These are phyloP conservation scores for Neopipo cinnamomea DNA, from an alignment of 2,113 vertebrate species.

Conservation along the genomic window DNA sequence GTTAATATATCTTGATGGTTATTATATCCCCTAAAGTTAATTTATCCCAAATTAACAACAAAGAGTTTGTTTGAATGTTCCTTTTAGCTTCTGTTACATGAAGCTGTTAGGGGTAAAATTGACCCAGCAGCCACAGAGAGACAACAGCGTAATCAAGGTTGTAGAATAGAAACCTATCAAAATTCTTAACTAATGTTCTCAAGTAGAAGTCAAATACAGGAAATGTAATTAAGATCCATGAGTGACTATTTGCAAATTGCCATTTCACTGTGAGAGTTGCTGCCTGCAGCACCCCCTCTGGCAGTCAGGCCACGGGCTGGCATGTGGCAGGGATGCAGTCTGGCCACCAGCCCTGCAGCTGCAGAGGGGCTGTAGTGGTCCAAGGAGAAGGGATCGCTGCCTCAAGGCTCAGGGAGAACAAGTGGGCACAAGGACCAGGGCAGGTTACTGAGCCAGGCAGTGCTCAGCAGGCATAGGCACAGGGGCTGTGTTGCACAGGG, in stretches of 20 bases:
- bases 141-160: background rate
- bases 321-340: background rate
- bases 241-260: background rate
- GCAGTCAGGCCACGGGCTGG: background rate
- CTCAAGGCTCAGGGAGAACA: background rate
- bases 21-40: background rate
- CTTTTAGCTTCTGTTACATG: background rate
- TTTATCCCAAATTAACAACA: background rate
- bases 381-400: background rate
- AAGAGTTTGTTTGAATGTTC: background rate
- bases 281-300: background rate
- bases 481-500: background rate
- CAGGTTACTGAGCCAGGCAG: background rate
- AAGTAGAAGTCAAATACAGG: background rate
- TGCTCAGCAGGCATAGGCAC: background rate
- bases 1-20: background rate
- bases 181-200: background rate
- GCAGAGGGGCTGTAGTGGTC: background rate
- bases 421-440: too few species aligned
- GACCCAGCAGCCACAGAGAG: background rate
- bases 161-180: background rate
- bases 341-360: background rate
- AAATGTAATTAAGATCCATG: background rate
- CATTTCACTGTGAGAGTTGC: background rate
- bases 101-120: background rate